Evolutionary conservation across 2,888 invertebrate genomes (phyloP).

Genomic region (Formica aserva): DNA sequence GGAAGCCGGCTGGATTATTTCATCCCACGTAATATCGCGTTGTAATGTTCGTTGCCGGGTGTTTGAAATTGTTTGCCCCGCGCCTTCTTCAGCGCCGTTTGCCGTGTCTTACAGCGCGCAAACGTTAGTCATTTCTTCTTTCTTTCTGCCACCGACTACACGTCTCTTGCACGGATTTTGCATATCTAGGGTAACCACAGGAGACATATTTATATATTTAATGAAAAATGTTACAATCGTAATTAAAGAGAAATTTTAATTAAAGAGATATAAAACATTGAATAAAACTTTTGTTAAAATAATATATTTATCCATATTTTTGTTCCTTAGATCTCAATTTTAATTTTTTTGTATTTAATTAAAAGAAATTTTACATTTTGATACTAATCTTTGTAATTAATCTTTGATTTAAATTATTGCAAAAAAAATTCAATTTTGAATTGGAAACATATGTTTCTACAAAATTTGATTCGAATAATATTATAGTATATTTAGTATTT

Average conservation of each 20-base stretch:
- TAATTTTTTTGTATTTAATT: background rate
- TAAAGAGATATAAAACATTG: background rate
- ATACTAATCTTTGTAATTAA: background rate
- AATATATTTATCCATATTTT: background rate
- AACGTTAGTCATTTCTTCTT: slow-evolving; percentile 58
- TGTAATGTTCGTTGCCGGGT: slow-evolving; percentile 84
- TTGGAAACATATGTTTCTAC: background rate
- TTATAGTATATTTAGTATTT: background rate
- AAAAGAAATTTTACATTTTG: background rate
- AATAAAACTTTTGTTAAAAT: background rate
- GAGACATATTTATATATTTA: background rate
- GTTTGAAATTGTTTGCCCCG: slow-evolving; percentile 82
- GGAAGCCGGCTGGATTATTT: slow-evolving; percentile 82
- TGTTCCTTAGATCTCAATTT: background rate
- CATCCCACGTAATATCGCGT: slow-evolving; percentile 83
- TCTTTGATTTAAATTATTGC: background rate
- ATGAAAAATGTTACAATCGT: background rate
- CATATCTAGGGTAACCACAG: background rate
- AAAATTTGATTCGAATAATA: slow-evolving; percentile 25
- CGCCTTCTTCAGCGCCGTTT: slow-evolving; percentile 63
- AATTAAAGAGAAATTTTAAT: too few relatives aligned
- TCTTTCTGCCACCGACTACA: slow-evolving; percentile 13
- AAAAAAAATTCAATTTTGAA: background rate
- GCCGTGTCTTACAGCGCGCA: slow-evolving; percentile 53
- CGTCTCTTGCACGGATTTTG: slow-evolving; percentile 15